Evolutionary conservation across 1,140 invertebrate genomes (phyloP).

Genomic region (Aplysia californica): DNA sequence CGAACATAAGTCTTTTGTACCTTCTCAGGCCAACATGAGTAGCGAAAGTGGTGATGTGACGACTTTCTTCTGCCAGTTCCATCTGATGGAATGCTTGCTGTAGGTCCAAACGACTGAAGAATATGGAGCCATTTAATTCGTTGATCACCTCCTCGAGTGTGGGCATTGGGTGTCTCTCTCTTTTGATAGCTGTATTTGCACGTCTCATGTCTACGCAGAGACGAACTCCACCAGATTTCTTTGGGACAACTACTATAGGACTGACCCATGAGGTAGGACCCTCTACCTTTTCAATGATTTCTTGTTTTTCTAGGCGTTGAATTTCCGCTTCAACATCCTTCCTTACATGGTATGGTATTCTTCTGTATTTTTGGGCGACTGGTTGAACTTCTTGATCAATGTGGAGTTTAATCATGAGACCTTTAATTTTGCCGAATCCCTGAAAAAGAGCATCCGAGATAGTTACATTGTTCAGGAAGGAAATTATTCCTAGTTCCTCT

Average conservation of each 20-base stretch:
- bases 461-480: too few relatives aligned
- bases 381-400: too few relatives aligned
- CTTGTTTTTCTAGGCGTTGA: constrained; percentile 16
- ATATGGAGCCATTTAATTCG: constrained; percentile 31
- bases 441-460: too few relatives aligned
- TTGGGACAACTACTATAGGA: constrained; percentile 35
- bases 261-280: constrained; percentile 55
- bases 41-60: constrained; percentile 40
- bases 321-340: constrained; percentile 27
- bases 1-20: constrained; percentile 44
- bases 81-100: constrained; percentile 38
- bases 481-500: too few relatives aligned
- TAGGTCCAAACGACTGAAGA: constrained; percentile 41
- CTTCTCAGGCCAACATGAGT: constrained; percentile 37
- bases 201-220: constrained; percentile 52
- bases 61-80: constrained; percentile 26
- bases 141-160: constrained; percentile 49
- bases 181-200: constrained; percentile 36
- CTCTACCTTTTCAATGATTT: constrained; percentile 42
- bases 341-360: constrained; percentile 33
- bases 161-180: constrained; percentile 47
- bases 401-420: too few relatives aligned
- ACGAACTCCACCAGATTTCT: background rate
- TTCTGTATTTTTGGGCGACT: too few relatives aligned
- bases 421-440: too few relatives aligned